phyloP scores from a whole-genome alignment of 37 sponge, comb jelly and placozoan species.

The Spongilla lacustris region DNA sequence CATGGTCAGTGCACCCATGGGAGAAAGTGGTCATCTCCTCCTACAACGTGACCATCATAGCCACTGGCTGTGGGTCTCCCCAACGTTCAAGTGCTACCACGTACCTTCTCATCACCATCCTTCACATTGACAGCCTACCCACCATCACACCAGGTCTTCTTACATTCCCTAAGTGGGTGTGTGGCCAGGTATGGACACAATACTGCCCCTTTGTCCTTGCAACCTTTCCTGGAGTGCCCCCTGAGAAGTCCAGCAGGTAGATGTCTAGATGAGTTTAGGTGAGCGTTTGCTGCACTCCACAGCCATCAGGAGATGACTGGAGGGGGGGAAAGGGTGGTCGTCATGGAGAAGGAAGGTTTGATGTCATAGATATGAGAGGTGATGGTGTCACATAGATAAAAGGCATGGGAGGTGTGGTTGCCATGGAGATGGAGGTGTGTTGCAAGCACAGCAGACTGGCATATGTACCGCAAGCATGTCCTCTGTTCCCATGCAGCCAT shows the following conservation, averaged over 20 bases:
- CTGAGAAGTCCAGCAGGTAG: slow-evolving; percentile 87
- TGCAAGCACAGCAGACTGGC: too few relatives aligned
- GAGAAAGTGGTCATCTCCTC: slow-evolving; percentile 28
- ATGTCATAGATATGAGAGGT: not conserved
- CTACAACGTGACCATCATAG: slow-evolving; percentile 41
- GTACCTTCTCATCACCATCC: slow-evolving; percentile 24
- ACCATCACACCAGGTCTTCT: slow-evolving; percentile 12
- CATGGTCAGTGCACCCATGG: slow-evolving; percentile 5
- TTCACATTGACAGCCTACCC: not conserved
- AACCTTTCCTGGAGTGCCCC: slow-evolving; percentile 69
- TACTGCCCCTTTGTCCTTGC: not conserved
- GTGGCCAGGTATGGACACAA: too few relatives aligned
- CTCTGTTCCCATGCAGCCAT: too few relatives aligned
- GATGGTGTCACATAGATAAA: not conserved
- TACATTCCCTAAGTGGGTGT: slow-evolving; percentile 45
- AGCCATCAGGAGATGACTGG: slow-evolving; percentile 77
- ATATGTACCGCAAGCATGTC: too few relatives aligned
- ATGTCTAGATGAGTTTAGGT: too few relatives aligned
- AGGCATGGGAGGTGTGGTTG: not conserved
- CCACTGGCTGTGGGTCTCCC: slow-evolving; percentile 40
- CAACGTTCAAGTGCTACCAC: not conserved
- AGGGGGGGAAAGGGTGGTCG: too few relatives aligned
- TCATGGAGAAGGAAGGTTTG: too few relatives aligned
- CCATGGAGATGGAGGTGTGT: too few relatives aligned
- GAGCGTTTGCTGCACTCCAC: slow-evolving; percentile 85